Evolutionary conservation across 1,140 invertebrate species (phyloP), one percentile per base, ranked within the genome.

Genomic region (Aplysia californica): DNA sequence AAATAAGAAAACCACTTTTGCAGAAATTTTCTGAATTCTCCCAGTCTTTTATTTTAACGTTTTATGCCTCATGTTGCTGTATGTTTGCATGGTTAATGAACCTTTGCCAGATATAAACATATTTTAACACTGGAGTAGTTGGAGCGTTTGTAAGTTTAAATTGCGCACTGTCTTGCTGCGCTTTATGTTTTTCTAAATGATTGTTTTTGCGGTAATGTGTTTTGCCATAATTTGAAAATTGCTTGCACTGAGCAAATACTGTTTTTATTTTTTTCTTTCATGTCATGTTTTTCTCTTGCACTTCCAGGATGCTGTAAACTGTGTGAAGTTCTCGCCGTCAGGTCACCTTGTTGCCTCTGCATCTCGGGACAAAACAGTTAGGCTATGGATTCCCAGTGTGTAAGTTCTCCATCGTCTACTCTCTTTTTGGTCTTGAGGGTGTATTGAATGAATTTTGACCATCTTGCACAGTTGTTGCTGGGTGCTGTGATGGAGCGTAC

Each of bases 311-410:
- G 86, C 90, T 18, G 90, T 93, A 3, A 88, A 88, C 75, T 91
- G 90, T 72, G 92, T 96, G 0, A 91, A 92, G 74, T 97, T 95
- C 91, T 94, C 95, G 18, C 94, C 95, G 59, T 93, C 93, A 70
- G 95, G 94, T 1, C 93, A 94, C 86, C 90, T 95, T 29, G 92
- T 97, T 80, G 95, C 95, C 2, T 95, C 95, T 35, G 93, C 93
- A 36, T 96, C 96, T 0, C 92, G 94, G 75, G 96, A 97, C 85
- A 93, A 93, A 87, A 94, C 94, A 33, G 94, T 97, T 0, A 91
- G 95, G 79, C 89, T 98, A 26, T 98, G 96, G 96, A 93, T 95
- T 58, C 95, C 96, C 0, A 94, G 92, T 80, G 91, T 96, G 80
- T 94, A 92, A 82, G 95, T 95, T 3, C 26, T 0, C 39, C 5